These are phyloP conservation scores for Napeogenes sylphis DNA, from an alignment of 2,888 invertebrate species.

Conservation along the genomic window DNA sequence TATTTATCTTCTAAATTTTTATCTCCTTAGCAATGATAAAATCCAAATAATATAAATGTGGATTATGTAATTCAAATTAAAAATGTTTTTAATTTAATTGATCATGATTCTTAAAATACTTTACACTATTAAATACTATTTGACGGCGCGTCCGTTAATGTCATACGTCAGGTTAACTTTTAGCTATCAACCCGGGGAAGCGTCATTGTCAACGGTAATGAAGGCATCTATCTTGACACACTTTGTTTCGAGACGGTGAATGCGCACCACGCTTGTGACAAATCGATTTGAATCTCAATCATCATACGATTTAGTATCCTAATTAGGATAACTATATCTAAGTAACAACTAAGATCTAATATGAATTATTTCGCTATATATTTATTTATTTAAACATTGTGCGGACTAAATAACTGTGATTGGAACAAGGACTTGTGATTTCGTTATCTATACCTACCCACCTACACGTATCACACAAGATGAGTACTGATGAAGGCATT, in stretches of 20 bases:
- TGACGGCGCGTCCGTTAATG: too few relatives aligned
- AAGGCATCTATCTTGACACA: conserved; percentile 7
- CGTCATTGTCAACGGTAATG: conserved; percentile 8
- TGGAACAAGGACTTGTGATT: not conserved
- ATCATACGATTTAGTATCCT: not conserved
- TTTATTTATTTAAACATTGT: not conserved
- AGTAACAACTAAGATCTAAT: not conserved
- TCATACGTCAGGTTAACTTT: too few relatives aligned
- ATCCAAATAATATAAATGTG: too few relatives aligned
- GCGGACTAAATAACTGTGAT: not conserved
- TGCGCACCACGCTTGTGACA: conserved; percentile 11
- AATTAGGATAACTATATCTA: conserved; percentile 5
- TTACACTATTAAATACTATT: too few relatives aligned
- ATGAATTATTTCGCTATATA: not conserved
- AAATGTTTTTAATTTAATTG: too few relatives aligned
- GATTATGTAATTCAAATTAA: too few relatives aligned
- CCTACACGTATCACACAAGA: not conserved
- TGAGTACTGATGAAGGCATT: conserved; percentile 9
- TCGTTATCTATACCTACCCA: conserved; percentile 2
- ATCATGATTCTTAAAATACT: too few relatives aligned
- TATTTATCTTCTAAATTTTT: too few relatives aligned
- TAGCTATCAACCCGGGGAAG: conserved; percentile 3
- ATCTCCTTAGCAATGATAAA: too few relatives aligned
- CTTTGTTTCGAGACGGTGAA: conserved; percentile 4
- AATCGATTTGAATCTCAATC: conserved; percentile 8